Conservation (phyloP, 2,797 vertebrate species). For the Hippoglossus hippoglossus region DNA sequence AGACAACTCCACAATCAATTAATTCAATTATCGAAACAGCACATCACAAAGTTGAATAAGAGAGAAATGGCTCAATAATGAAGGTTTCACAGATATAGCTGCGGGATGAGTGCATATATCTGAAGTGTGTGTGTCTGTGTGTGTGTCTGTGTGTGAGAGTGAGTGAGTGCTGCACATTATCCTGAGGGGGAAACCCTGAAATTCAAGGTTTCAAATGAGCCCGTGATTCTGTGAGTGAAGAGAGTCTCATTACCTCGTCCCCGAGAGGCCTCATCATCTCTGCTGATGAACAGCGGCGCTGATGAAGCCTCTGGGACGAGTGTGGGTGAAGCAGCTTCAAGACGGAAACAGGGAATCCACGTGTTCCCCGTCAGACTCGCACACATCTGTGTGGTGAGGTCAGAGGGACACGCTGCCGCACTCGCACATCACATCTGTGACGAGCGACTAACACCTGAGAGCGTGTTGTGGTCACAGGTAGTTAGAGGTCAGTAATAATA, state of each 20-base stretch:
- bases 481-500: no score
- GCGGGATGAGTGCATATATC: background rate
- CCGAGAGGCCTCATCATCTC: slow-evolving; percentile 25
- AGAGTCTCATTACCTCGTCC: slow-evolving; percentile 9
- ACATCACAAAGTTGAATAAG: background rate
- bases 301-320: slow-evolving; percentile 23
- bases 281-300: slow-evolving; percentile 1
- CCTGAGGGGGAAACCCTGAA: slow-evolving; percentile 2
- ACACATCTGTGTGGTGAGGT: no score
- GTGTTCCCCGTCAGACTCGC: no score
- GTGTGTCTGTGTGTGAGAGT: no score
- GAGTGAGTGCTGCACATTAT: background rate
- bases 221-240: slow-evolving; percentile 11
- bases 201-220: slow-evolving; percentile 1
- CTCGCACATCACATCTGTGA: no score
- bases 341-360: slow-evolving; percentile 7
- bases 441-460: no score
- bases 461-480: no score
- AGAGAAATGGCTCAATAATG: background rate
- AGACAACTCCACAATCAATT: slow-evolving; percentile 7
- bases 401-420: no score
- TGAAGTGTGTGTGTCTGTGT: background rate
- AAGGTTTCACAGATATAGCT: background rate
- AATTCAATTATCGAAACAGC: no score
- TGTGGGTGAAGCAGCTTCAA: background rate